Base-by-base conservation (phyloP, 2,797 vertebrate species). In the Danio choprae region DNA sequence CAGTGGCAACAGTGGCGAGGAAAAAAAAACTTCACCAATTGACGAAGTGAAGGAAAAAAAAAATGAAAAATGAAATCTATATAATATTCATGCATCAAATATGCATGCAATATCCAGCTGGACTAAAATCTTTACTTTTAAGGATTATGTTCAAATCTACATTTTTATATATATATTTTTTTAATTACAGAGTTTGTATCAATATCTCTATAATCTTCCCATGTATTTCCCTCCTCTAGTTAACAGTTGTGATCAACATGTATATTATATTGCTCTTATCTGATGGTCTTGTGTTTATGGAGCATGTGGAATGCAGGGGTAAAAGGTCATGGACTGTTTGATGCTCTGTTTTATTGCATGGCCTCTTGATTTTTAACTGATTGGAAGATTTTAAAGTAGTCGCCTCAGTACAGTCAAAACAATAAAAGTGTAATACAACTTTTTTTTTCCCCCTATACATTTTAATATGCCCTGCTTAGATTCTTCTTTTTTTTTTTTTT, bases 251-350 rank as follows among this genome's bases (percentile, higher is more conserved):
- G 16, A 6, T 18, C 4, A 59, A 50, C 75, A 48, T 18, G 16
- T 29, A 29, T 29, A 3, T 29, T 56, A 68, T 70, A 53, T 74
- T 63, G 73, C 58, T 51, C 59, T 74, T 74, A 74, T 62, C 41
- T 59, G 7, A 59, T 38, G 51, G 18, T 20, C 12, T 62, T 71
- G 36, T 71, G 48, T 55, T 72, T 22, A 51, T n/a, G 18, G 44
- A 29, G 10, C 29, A 6, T 16, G 44, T 53, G 58, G 55, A 63
- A 46, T 79, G 22, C 20, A 15, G 58, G 56, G 58, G 58, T 71
- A 36, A 79, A 79, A 79, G 46, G 18, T 79, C 68, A 53, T 15
- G 4, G 15, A n/a, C 46, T 62, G 9, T 78, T 40, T 40, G 9
- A 22, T 59, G 13, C 7, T 59, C 75, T 70, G 55, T 70, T 78